Evolutionary conservation across 2,797 vertebrate genomes (phyloP).

Genomic region (Podargus strigoides): DNA sequence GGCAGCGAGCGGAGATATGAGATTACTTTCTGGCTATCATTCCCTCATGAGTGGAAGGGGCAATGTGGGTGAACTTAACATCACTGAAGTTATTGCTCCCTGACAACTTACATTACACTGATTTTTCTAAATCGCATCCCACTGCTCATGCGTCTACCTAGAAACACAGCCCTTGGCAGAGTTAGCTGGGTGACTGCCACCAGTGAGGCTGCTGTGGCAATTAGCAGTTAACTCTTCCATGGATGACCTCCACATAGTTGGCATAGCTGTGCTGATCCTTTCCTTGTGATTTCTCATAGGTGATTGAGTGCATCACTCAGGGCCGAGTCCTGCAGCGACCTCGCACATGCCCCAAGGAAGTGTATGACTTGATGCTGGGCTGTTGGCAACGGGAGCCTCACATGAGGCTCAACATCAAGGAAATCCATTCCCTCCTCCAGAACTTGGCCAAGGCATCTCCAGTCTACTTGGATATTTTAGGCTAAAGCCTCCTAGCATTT

Average conservation of each 20-base stretch:
- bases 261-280: background rate
- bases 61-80: background rate
- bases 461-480: slow-evolving; percentile 97
- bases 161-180: background rate
- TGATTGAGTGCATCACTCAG: slow-evolving; percentile 99
- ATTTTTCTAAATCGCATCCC: background rate
- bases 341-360: slow-evolving; percentile 93
- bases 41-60: background rate
- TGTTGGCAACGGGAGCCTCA: slow-evolving; percentile 98
- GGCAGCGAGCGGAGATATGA: background rate
- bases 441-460: slow-evolving; percentile 97
- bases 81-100: background rate
- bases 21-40: background rate
- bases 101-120: background rate
- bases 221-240: background rate
- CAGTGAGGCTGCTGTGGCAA: background rate
- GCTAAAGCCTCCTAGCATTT: slow-evolving; percentile 77
- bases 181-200: background rate
- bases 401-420: slow-evolving; percentile 97
- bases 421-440: slow-evolving; percentile 93
- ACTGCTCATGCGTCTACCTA: background rate
- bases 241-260: background rate
- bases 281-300: slow-evolving; percentile 73
- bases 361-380: slow-evolving; percentile 97
- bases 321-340: slow-evolving; percentile 96